These are phyloP conservation scores for Loxodonta africana DNA, from an alignment of 2,113 vertebrate genomes.

Conservation along the genomic window DNA sequence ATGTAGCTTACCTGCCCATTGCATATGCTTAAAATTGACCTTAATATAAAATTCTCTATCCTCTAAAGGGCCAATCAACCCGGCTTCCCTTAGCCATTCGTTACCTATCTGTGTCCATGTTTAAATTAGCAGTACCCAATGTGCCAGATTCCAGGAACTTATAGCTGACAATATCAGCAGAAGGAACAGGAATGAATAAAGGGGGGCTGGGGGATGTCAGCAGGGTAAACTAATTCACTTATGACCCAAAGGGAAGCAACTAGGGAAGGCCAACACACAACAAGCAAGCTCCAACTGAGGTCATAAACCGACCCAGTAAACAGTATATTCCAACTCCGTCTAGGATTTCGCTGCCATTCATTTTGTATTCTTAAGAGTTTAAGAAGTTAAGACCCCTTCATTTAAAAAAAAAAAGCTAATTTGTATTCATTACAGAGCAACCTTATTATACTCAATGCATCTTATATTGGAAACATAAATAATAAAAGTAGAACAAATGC, in stretches of 20 bases:
- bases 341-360: background rate
- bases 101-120: background rate
- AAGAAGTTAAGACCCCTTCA: background rate
- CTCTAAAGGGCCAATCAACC: background rate
- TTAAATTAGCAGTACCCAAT: background rate
- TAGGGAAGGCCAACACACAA: background rate
- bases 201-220: background rate
- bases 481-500: slow-evolving; percentile 59
- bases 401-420: slow-evolving; percentile 32
- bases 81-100: background rate
- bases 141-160: slow-evolving; percentile 14
- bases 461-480: slow-evolving; percentile 36
- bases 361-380: slow-evolving; percentile 19
- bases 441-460: slow-evolving; percentile 50
- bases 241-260: background rate
- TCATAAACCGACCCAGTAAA: slow-evolving; percentile 5
- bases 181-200: slow-evolving; percentile 26
- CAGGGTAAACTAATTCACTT: background rate
- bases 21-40: background rate
- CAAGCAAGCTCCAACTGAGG: background rate
- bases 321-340: background rate
- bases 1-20: background rate
- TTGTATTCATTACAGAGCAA: slow-evolving; percentile 60
- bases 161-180: background rate
- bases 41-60: background rate